Percentiles rank a stretch among this genome's conserved stretches.
Conservation (phyloP, 1,140 invertebrate species). For the Drosophila setifemur region DNA sequence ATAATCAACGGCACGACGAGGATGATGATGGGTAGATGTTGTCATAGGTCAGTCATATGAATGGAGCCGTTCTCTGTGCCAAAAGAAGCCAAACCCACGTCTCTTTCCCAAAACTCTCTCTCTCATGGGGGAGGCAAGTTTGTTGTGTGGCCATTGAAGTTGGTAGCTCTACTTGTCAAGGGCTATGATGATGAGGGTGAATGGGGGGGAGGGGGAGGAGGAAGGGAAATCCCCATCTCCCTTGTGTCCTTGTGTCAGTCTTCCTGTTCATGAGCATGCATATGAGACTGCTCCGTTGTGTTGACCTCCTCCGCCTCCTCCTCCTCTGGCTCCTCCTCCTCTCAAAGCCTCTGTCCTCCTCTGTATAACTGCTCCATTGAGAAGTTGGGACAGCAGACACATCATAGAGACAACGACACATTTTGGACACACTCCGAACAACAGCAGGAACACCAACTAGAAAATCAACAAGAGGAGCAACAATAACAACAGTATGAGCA, state of each 20-base stretch:
- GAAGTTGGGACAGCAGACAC: constrained; percentile 7
- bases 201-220: no score
- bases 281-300: not conserved
- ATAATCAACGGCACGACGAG: constrained; percentile 10
- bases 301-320: not conserved
- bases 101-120: no score
- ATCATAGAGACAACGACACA: constrained; percentile 41
- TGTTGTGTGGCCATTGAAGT: constrained; percentile 2
- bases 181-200: not conserved
- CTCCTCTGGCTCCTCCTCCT: not conserved
- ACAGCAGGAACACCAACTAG: constrained; percentile 12
- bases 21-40: not conserved
- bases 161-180: not conserved
- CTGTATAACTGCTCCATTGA: not conserved
- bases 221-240: not conserved
- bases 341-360: not conserved
- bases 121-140: not conserved
- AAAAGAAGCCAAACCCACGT: not conserved
- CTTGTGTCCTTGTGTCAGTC: constrained; percentile 8
- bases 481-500: constrained; percentile 4
- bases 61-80: not conserved
- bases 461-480: not conserved
- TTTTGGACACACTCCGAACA: constrained; percentile 49
- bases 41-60: constrained; percentile 2
- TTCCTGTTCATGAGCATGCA: constrained; percentile 8